These are phyloP conservation scores for Hydriomena furcata DNA, from an alignment of 2,888 invertebrate species.

Conservation along the genomic window DNA sequence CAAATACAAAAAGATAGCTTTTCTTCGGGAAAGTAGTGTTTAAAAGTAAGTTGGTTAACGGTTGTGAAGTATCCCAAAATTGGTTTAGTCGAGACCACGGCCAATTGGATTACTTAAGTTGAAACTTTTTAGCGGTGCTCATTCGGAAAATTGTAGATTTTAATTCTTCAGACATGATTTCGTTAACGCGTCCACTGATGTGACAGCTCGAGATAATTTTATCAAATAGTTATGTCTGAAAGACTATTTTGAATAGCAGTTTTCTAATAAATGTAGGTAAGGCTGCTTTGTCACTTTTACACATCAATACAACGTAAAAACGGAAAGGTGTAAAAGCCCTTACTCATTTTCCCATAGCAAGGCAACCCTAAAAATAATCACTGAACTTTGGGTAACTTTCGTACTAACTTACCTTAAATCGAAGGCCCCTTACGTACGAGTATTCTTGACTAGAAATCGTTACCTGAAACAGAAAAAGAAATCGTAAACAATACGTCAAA, in stretches of 20 bases:
- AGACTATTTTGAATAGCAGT: too few species aligned
- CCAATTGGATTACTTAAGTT: constrained; percentile 74
- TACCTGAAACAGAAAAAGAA: constrained; percentile 30
- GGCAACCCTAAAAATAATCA: too few species aligned
- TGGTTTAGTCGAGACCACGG: constrained; percentile 69
- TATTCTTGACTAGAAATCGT: constrained; percentile 21
- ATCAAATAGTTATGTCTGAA: neutral
- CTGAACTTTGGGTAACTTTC: neutral
- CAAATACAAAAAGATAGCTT: constrained; percentile 62
- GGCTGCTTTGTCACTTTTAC: too few species aligned
- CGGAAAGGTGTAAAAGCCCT: too few species aligned
- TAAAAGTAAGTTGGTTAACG: constrained; percentile 64
- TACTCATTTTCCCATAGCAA: too few species aligned
- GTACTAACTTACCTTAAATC: neutral
- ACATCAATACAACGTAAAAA: too few species aligned
- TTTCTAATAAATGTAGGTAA: too few species aligned
- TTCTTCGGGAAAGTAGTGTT: constrained; percentile 57
- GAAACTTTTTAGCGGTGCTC: constrained; percentile 72
- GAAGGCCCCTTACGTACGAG: neutral
- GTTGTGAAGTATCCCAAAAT: constrained; percentile 71
- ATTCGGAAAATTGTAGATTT: constrained; percentile 60
- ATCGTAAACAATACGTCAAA: constrained; percentile 17
- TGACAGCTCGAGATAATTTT: constrained; percentile 1
- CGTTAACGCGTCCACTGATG: constrained; percentile 18
- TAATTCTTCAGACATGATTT: constrained; percentile 33